phyloP scores from a whole-genome alignment of 2,113 vertebrate species.

The Physeter macrocephalus region DNA sequence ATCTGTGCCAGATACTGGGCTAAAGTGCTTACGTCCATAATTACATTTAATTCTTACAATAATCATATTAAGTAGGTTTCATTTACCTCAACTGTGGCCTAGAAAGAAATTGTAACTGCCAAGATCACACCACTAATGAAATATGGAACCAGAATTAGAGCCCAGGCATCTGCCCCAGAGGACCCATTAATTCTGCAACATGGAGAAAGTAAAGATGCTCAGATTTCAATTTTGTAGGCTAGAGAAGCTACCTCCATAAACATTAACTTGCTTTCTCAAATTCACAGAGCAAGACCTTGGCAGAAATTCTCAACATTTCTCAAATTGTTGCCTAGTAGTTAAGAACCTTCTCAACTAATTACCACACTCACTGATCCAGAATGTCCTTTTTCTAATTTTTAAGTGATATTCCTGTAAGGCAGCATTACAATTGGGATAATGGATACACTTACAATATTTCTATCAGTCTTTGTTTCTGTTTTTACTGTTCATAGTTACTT shows the following conservation, averaged over 20 bases:
- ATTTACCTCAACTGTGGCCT: neutral
- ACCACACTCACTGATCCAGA: neutral
- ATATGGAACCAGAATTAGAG: neutral
- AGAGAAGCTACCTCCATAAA: neutral
- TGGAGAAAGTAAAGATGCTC: neutral
- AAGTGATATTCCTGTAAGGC: neutral
- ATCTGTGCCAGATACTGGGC: neutral
- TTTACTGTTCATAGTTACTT: slow-evolving; percentile 81
- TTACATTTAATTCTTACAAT: neutral
- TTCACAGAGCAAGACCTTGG: neutral
- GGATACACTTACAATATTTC: neutral
- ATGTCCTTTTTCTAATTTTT: neutral
- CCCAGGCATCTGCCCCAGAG: neutral
- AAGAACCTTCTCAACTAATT: neutral
- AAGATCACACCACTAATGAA: neutral
- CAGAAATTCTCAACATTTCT: neutral
- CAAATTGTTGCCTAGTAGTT: neutral
- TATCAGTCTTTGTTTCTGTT: neutral
- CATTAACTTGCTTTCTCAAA: neutral
- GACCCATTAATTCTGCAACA: neutral
- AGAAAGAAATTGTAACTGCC: neutral
- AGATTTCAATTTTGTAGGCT: neutral
- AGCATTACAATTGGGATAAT: neutral
- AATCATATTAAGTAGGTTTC: neutral
- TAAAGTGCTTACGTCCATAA: neutral